Percentiles rank a stretch among this genome's conserved stretches.
Conservation (phyloP, 2,888 invertebrate genomes). For the Drosophila barbarae region DNA sequence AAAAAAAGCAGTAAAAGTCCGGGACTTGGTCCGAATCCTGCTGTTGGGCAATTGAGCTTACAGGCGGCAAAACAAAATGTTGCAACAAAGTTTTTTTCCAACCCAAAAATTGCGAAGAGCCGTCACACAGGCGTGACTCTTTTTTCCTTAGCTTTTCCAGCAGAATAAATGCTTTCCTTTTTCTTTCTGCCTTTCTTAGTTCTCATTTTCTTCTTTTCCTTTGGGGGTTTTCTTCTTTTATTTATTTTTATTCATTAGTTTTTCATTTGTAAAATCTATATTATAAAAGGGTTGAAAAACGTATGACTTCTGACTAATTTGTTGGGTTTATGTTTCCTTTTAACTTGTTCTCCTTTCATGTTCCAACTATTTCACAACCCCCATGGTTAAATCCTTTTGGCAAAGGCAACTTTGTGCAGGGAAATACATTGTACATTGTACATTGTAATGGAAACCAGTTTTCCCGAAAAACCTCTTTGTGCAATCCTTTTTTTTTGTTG, state of each 20-base stretch:
- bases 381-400: conserved; percentile 5
- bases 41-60: conserved; percentile 37
- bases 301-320: neutral
- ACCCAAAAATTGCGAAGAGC: conserved; percentile 21
- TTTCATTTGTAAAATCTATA: neutral
- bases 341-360: neutral
- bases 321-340: neutral
- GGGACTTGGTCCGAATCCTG: neutral
- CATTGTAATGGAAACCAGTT: conserved; percentile 36
- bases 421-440: neutral
- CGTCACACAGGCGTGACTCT: conserved; percentile 32
- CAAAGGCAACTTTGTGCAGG: conserved; percentile 23
- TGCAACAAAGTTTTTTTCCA: conserved; percentile 33
- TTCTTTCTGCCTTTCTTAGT: neutral
- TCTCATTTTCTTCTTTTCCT: neutral
- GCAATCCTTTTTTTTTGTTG: conserved; percentile 10
- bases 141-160: conserved; percentile 15
- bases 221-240: neutral
- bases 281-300: neutral
- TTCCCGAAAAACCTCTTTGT: conserved; percentile 26
- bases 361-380: conserved; percentile 13
- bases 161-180: conserved; percentile 21
- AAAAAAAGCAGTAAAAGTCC: conserved; percentile 8
- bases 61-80: conserved; percentile 44
- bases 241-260: neutral